Evolutionary conservation across 2,888 invertebrate species (phyloP).

Genomic region (Netelia melanura): DNA sequence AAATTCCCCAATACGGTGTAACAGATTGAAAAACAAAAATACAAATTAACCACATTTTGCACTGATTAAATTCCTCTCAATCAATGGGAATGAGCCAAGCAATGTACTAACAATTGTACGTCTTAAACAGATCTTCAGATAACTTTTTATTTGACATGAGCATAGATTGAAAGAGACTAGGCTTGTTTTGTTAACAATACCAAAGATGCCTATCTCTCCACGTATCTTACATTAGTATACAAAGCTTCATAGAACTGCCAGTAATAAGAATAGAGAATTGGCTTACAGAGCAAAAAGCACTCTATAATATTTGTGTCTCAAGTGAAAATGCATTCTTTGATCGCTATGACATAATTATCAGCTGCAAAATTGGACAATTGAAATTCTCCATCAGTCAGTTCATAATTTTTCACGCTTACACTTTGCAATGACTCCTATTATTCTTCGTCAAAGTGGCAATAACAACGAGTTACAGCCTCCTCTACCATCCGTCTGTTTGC

Average conservation of each 20-base stretch:
- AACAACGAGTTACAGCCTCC: slow-evolving; percentile 9
- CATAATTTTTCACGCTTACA: not conserved
- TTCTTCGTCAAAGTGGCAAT: slow-evolving; percentile 32
- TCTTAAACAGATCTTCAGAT: not conserved
- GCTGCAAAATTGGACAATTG: not conserved
- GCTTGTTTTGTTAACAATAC: slow-evolving; percentile 9
- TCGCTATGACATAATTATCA: not conserved
- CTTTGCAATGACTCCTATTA: not conserved
- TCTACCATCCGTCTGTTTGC: too few species aligned
- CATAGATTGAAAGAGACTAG: slow-evolving; percentile 27
- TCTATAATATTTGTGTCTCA: not conserved
- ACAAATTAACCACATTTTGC: too few species aligned
- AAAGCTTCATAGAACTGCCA: slow-evolving; percentile 27
- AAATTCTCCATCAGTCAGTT: not conserved
- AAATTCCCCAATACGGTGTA: not conserved
- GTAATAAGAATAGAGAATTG: not conserved
- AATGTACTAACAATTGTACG: too few species aligned
- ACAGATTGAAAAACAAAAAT: not conserved
- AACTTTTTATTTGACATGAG: slow-evolving; percentile 22
- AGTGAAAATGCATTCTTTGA: not conserved
- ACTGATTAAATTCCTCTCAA: too few species aligned
- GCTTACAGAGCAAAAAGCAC: not conserved
- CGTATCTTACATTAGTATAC: not conserved
- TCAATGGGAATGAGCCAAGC: too few species aligned
- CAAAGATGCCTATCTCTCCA: slow-evolving; percentile 3